These are phyloP conservation scores for Apus apus DNA, from an alignment of 2,113 vertebrate genomes.

Conservation along the genomic window DNA sequence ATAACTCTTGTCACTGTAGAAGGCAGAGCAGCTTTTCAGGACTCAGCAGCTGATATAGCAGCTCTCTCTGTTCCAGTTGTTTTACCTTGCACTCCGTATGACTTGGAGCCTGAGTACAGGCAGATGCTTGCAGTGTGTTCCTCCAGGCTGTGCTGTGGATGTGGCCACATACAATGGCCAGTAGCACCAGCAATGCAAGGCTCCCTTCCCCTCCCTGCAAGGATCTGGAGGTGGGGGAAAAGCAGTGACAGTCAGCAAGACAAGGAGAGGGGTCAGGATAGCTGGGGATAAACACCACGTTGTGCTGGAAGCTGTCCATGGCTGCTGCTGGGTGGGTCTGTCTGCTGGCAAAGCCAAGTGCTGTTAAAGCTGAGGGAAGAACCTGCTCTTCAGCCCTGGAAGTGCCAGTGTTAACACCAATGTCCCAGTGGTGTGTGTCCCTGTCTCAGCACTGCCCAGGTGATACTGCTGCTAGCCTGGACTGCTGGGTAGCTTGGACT, in stretches of 20 bases:
- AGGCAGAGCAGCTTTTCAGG: neutral
- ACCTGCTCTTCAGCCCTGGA: neutral
- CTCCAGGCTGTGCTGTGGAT: neutral
- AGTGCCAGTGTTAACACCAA: neutral
- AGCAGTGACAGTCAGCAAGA: neutral
- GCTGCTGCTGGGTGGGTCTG: neutral
- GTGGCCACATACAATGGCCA: neutral
- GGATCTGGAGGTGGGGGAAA: neutral
- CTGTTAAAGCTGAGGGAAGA: neutral
- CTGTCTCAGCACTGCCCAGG: fast-evolving
- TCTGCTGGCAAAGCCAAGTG: neutral
- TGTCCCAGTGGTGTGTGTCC: fast-evolving
- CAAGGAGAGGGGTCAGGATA: neutral
- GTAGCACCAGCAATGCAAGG: neutral
- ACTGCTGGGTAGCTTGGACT: neutral
- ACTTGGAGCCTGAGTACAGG: neutral
- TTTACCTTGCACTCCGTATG: neutral
- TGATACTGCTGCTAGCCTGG: neutral
- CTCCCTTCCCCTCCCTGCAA: neutral
- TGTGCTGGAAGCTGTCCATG: neutral
- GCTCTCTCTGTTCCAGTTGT: neutral
- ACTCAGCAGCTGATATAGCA: neutral
- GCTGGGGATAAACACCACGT: neutral
- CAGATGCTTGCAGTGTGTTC: too few species aligned
- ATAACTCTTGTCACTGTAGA: neutral